Evolutionary conservation across 1,140 invertebrate genomes (phyloP).

Genomic region (Lineus longissimus): DNA sequence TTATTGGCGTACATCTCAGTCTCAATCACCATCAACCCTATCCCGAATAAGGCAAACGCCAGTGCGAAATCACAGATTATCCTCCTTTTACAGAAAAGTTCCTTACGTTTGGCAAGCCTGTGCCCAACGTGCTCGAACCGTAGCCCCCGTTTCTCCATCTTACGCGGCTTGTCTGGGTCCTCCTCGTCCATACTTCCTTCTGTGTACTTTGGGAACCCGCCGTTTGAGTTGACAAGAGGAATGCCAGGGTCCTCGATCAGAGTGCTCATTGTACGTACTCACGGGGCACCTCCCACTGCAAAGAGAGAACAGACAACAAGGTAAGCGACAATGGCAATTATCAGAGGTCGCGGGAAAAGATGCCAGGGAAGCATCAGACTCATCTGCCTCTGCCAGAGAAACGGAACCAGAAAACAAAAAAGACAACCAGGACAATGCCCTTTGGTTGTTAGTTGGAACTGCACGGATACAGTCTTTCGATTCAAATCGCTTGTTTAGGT

Average conservation of each 20-base stretch:
- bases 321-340: no score
- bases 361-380: no score
- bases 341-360: no score
- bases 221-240: slow-evolving; percentile 39
- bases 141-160: slow-evolving; percentile 12
- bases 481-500: no score
- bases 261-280: slow-evolving; percentile 26
- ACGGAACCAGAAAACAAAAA: no score
- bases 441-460: no score
- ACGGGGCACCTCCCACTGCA: no score
- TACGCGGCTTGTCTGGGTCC: slow-evolving; percentile 8
- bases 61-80: slow-evolving; percentile 35
- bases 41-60: slow-evolving; percentile 35
- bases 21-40: slow-evolving; percentile 46
- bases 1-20: slow-evolving; percentile 33
- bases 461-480: no score
- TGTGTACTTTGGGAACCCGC: slow-evolving; percentile 26
- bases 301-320: no score
- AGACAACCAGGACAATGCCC: no score
- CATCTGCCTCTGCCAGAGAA: no score
- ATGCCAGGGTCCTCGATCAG: slow-evolving; percentile 39
- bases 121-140: slow-evolving; percentile 39
- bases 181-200: slow-evolving; percentile 5
- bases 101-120: slow-evolving; percentile 41
- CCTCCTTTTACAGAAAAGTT: slow-evolving; percentile 37